These are phyloP conservation scores for Pogonocherus hispidulus DNA, from an alignment of 2,888 invertebrate species.

Conservation along the genomic window DNA sequence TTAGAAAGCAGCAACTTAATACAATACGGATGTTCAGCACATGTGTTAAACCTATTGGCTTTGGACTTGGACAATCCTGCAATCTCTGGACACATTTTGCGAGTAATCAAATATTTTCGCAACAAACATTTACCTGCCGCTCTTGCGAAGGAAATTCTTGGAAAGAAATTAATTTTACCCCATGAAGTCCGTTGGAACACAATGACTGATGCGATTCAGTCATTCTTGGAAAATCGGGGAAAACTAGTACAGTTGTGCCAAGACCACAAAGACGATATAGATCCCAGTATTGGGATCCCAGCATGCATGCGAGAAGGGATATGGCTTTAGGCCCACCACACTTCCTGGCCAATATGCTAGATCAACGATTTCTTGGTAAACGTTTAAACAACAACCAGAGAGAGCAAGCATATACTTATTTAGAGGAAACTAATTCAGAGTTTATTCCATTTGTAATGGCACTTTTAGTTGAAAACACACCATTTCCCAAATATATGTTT, in stretches of 20 bases:
- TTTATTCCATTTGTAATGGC: neutral
- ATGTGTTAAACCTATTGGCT: constrained; percentile 2
- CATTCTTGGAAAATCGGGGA: constrained; percentile 36
- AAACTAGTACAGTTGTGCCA: neutral
- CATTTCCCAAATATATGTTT: neutral
- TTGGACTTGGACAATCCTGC: neutral
- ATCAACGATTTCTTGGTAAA: neutral
- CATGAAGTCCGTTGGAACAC: constrained; percentile 36
- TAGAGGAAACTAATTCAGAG: neutral
- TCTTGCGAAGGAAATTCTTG: neutral
- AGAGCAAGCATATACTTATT: neutral
- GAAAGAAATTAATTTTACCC: neutral
- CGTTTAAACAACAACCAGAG: neutral
- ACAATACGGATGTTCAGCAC: constrained; percentile 12
- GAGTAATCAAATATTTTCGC: constrained; percentile 20
- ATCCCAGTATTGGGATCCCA: too few relatives aligned
- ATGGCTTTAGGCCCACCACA: too few relatives aligned
- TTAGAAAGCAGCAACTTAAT: neutral
- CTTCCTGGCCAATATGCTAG: too few relatives aligned
- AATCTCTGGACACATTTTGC: neutral
- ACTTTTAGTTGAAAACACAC: neutral
- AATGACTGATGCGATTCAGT: constrained; percentile 28
- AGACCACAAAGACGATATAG: too few relatives aligned
- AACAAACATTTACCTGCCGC: constrained; percentile 17
- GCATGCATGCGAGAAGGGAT: too few relatives aligned